Base-by-base conservation (phyloP, 2,797 vertebrate species). In the Oryzias dopingdopingensis region DNA sequence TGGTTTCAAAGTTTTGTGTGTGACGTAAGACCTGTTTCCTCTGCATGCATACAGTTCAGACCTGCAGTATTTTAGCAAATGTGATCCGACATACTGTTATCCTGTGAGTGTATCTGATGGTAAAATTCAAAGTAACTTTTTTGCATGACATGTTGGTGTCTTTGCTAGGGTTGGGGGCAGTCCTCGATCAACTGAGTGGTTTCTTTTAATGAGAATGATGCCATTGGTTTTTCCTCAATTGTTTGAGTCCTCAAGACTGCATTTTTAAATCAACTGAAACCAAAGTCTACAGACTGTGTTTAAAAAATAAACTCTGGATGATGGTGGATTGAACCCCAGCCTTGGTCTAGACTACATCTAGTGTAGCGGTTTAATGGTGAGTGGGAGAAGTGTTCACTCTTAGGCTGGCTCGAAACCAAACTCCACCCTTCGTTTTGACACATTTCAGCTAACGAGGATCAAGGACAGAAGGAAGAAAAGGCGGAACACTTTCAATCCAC, bases 391-490 rank as follows among this genome's bases (percentile, higher is more conserved):
- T 85, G 73, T 86, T 91, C 67, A 84, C 76, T 88, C 70, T 88
- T 90, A 93, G 93, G 94, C 93, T 93, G 92, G 95, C 93, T 94
- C 94, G 92, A 92, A 92, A 92, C 89, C 92, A 93, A 99, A 98
- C 95, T 96, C 95, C 97, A 96, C 95, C 96, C 98, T 96, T 93
- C 97, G 88, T 98, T 98, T 95, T 98, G 94, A 96, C 95, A 98
- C 96, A 91, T 98, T 99, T 96, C 96, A 99, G 97, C 95, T 98
- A 88, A 95, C 92, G 91, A 72, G 81, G 86, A 82, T 84, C 83
- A 89, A 67, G 72, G 94, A 95, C 94, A 77, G 94, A 97, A 94
- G 94, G 82, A 87, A 94, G 94, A 93, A 95, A 89, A 94, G 92
- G 93, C 95, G 92, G 90, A 91, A 90, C 72, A 87, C 81, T 86